phyloP scores from a whole-genome alignment of 1,140 invertebrate genomes.

The Armadillidium nasatum region DNA sequence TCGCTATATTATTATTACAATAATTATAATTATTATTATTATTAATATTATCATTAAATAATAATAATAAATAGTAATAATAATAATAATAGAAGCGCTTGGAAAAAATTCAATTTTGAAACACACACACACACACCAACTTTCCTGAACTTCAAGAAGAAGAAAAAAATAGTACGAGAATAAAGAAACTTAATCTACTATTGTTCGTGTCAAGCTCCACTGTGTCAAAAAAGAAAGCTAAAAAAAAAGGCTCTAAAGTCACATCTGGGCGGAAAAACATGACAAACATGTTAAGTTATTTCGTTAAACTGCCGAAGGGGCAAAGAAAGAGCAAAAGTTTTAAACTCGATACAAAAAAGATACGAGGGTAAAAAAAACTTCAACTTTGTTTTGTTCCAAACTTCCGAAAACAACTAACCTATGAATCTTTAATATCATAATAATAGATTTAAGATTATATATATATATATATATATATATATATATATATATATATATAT shows the following conservation, averaged over 20 bases:
- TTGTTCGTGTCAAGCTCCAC: conserved; percentile 8
- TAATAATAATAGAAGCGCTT: too few relatives aligned
- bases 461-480: conserved; percentile 4
- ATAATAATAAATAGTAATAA: too few relatives aligned
- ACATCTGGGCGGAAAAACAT: not conserved
- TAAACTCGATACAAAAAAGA: too few relatives aligned
- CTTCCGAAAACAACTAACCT: not conserved
- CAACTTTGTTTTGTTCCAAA: not conserved
- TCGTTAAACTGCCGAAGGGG: not conserved
- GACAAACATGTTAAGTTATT: not conserved
- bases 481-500: not conserved
- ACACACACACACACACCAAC: too few relatives aligned
- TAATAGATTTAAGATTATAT: not conserved
- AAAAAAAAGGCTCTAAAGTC: not conserved
- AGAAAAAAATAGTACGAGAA: not conserved
- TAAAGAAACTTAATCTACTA: conserved; percentile 1
- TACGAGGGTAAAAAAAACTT: not conserved
- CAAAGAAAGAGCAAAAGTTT: not conserved
- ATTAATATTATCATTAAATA: too few relatives aligned
- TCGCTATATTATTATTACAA: too few relatives aligned
- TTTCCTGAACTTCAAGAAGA: too few relatives aligned
- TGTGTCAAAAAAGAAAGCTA: not conserved
- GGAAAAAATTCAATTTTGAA: too few relatives aligned
- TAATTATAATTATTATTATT: too few relatives aligned
- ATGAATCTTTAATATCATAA: too few relatives aligned